These are phyloP conservation scores for Bhutanitis thaidina DNA, from an alignment of 2,888 invertebrate species.

Conservation along the genomic window DNA sequence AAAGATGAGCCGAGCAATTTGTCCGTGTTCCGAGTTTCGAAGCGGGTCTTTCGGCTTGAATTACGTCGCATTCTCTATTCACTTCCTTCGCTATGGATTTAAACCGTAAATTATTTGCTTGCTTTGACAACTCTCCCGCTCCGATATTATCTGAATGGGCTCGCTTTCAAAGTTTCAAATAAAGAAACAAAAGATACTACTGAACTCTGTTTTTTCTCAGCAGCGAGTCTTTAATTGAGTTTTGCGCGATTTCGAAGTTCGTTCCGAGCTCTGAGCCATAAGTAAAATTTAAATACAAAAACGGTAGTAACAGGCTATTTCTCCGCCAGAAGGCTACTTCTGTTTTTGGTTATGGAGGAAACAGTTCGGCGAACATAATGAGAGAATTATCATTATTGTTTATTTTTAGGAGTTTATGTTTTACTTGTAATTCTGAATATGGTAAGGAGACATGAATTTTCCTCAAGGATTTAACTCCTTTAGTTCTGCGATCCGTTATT, in stretches of 20 bases:
- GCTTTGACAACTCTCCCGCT: constrained; percentile 11
- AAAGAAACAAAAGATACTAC: constrained; percentile 1
- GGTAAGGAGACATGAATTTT: too few species aligned
- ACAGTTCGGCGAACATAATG: constrained; percentile 47
- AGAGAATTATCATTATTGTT: constrained; percentile 27
- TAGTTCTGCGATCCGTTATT: too few species aligned
- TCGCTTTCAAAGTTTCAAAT: neutral
- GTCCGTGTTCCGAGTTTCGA: constrained; percentile 46
- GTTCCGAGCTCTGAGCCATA: neutral
- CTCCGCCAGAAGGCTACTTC: neutral
- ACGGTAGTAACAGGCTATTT: neutral
- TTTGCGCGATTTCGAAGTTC: neutral
- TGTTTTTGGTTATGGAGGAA: constrained; percentile 41
- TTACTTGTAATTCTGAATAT: too few species aligned
- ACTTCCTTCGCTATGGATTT: constrained; percentile 8
- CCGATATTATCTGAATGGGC: constrained; percentile 9
- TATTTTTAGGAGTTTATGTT: too few species aligned
- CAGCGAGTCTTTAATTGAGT: neutral
- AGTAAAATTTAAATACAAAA: neutral
- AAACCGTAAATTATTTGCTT: constrained; percentile 18
- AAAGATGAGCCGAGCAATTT: constrained; percentile 51
- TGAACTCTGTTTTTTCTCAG: neutral
- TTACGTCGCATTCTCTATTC: constrained; percentile 20
- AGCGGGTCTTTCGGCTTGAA: constrained; percentile 29
- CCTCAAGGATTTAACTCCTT: too few species aligned